These are phyloP conservation scores for Acheta domesticus DNA, from an alignment of 2,888 invertebrate species.

Conservation along the genomic window DNA sequence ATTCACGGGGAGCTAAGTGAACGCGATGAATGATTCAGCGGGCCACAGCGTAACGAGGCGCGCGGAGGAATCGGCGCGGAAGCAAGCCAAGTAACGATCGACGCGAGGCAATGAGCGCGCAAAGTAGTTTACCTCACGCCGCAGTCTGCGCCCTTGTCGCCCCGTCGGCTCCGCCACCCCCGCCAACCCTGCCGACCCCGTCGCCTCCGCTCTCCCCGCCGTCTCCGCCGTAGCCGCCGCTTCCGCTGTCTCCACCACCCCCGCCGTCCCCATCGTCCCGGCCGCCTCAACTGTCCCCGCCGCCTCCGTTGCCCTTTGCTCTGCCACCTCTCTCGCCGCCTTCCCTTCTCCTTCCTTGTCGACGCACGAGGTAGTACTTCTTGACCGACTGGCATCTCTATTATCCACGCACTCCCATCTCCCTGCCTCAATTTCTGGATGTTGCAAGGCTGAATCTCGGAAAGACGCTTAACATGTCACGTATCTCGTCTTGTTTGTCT, in stretches of 20 bases:
- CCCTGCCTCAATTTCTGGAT: too few species aligned
- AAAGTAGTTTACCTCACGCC: neutral
- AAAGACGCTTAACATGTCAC: too few species aligned
- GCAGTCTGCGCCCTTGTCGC: neutral
- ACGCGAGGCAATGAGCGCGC: neutral
- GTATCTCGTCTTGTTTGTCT: too few species aligned
- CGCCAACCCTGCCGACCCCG: neutral
- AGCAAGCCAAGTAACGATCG: neutral
- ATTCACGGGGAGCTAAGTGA: neutral
- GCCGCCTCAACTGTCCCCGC: too few species aligned
- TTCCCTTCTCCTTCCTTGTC: neutral
- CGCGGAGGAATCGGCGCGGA: neutral
- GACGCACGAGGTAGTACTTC: too few species aligned
- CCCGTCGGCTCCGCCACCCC: neutral
- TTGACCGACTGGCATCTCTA: too few species aligned
- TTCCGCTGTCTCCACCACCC: neutral
- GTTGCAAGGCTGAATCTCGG: too few species aligned
- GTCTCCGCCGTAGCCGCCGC: neutral
- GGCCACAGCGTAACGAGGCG: neutral
- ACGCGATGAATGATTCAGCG: constrained; percentile 18
- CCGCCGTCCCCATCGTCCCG: neutral
- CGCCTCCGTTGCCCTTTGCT: too few species aligned
- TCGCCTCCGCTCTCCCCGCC: too few species aligned
- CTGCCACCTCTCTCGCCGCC: neutral
- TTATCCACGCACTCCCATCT: too few species aligned